phyloP scores from a whole-genome alignment of 2,797 vertebrate genomes.

The Petrocephalus sullivani region DNA sequence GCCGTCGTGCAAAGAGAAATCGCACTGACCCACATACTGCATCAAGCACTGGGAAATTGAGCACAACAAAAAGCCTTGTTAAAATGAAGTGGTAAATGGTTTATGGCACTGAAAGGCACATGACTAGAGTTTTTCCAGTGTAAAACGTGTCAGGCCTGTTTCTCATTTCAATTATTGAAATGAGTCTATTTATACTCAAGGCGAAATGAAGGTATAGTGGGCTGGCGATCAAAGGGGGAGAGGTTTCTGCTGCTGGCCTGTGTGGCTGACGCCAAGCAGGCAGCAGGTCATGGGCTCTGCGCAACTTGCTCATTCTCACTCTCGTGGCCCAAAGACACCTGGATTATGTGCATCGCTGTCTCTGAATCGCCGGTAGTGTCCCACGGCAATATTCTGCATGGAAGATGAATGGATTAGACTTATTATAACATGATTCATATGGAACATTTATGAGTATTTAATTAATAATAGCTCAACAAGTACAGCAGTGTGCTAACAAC shows the following conservation, averaged over 20 bases:
- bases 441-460: neutral
- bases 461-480: neutral
- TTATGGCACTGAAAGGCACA: constrained; percentile 8
- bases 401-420: neutral
- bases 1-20: neutral
- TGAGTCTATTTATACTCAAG: neutral
- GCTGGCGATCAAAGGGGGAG: neutral
- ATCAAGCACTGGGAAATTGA: neutral
- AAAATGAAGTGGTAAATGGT: constrained; percentile 4
- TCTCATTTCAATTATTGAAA: constrained; percentile 12
- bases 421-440: neutral
- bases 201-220: neutral
- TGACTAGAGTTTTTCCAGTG: constrained; percentile 8
- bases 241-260: neutral
- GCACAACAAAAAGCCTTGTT: constrained; percentile 7
- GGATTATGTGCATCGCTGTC: neutral
- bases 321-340: neutral
- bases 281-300: neutral
- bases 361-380: neutral
- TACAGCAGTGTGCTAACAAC: neutral
- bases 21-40: neutral
- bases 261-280: neutral
- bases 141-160: neutral
- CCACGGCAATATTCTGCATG: neutral
- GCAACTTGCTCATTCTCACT: neutral